phyloP scores from a whole-genome alignment of 2,113 vertebrate species.

The Phylloscopus trochilus region DNA sequence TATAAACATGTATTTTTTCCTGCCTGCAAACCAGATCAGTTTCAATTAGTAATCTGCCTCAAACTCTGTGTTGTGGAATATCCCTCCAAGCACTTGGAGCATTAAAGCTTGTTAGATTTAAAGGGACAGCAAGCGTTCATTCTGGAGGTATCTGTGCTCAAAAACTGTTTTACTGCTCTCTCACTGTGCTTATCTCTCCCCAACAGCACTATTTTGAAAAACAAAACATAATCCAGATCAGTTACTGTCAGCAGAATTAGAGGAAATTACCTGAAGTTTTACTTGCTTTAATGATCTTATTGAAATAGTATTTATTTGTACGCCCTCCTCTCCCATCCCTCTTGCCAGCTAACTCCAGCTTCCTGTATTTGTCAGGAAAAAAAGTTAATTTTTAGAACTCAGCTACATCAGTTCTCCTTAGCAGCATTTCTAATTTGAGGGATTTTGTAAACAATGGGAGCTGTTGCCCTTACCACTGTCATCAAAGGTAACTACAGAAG shows the following conservation, averaged over 20 bases:
- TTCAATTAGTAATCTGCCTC: conserved; percentile 27
- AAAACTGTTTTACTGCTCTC: neutral
- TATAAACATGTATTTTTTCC: conserved; percentile 26
- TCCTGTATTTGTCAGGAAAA: conserved; percentile 31
- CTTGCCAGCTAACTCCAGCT: neutral
- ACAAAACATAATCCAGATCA: conserved; percentile 44
- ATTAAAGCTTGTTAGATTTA: conserved; percentile 1
- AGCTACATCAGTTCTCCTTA: neutral
- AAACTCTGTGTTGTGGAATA: neutral
- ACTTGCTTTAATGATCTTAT: neutral
- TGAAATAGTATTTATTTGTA: conserved; percentile 5
- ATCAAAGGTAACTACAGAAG: neutral
- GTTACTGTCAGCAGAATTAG: conserved; percentile 21
- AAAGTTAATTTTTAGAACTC: neutral
- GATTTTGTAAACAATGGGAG: neutral
- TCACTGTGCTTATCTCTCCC: conserved; percentile 17
- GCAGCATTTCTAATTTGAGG: neutral
- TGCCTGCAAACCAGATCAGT: conserved; percentile 20
- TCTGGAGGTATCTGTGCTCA: neutral
- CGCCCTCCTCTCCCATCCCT: neutral
- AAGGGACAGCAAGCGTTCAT: neutral
- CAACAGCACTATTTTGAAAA: conserved; percentile 32
- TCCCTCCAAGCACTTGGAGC: neutral
- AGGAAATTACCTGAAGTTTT: conserved; percentile 57
- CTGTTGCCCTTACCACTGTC: neutral